phyloP scores from a whole-genome alignment of 2,113 vertebrate genomes.

The Gasterosteus nipponicus region DNA sequence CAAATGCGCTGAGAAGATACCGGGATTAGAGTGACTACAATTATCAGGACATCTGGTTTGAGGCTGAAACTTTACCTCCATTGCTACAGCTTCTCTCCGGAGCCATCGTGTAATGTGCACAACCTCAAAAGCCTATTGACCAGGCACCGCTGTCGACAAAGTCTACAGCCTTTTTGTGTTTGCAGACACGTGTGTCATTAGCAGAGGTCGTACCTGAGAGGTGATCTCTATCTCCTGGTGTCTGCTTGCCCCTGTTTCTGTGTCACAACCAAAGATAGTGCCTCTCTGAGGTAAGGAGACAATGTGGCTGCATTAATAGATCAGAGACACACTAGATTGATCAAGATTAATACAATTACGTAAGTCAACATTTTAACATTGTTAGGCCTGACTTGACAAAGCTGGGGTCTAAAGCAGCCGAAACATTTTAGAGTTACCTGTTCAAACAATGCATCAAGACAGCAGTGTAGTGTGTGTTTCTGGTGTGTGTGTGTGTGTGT shows the following conservation, averaged over 20 bases:
- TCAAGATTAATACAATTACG: slow-evolving; percentile 34
- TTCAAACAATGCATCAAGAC: slow-evolving; percentile 44
- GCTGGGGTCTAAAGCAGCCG: slow-evolving; percentile 5
- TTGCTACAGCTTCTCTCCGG: slow-evolving; percentile 13
- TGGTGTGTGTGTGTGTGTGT: background rate
- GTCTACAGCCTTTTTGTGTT: slow-evolving; percentile 33
- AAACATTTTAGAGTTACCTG: slow-evolving; percentile 20
- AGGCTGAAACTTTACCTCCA: slow-evolving; percentile 39
- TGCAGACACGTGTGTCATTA: slow-evolving; percentile 44
- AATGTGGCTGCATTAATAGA: slow-evolving; percentile 28
- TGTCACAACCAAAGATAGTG: slow-evolving; percentile 57
- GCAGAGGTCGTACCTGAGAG: slow-evolving; percentile 63
- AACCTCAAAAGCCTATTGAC: slow-evolving; percentile 44
- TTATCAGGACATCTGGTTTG: slow-evolving; percentile 13
- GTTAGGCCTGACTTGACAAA: slow-evolving; percentile 50
- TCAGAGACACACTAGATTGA: slow-evolving; percentile 40
- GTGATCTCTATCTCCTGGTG: slow-evolving; percentile 57
- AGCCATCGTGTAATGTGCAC: slow-evolving; percentile 1
- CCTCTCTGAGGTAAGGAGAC: slow-evolving; percentile 39
- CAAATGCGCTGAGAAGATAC: background rate
- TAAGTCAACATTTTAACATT: slow-evolving; percentile 44
- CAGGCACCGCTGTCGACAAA: slow-evolving; percentile 35
- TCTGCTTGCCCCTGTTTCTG: slow-evolving; percentile 42
- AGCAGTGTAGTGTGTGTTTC: slow-evolving; percentile 34
- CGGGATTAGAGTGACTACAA: slow-evolving; percentile 7